Evolutionary conservation across 2,888 invertebrate species (phyloP).

Genomic region (Drepana falcataria): DNA sequence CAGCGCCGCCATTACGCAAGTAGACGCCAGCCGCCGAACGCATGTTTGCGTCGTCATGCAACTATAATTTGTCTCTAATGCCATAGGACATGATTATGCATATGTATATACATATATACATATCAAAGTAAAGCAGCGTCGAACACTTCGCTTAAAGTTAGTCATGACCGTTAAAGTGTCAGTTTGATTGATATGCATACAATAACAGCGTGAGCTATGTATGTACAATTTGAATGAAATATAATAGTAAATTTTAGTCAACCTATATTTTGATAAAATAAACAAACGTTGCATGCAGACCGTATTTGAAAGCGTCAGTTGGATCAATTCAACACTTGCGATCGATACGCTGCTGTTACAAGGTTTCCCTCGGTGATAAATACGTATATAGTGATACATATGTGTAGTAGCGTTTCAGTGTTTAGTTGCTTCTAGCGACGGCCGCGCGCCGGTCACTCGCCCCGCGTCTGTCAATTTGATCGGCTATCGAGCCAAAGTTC

Average conservation of each 20-base stretch:
- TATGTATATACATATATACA: slow-evolving; percentile 6
- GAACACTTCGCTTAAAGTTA: background rate
- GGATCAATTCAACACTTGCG: slow-evolving; percentile 15
- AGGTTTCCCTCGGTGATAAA: slow-evolving; percentile 34
- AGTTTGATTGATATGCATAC: too few relatives aligned
- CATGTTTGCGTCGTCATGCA: slow-evolving; percentile 38
- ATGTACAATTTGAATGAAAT: too few relatives aligned
- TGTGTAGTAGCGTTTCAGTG: background rate
- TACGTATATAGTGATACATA: too few relatives aligned
- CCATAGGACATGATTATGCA: slow-evolving; percentile 24
- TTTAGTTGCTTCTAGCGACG: background rate
- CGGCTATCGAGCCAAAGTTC: slow-evolving; percentile 16
- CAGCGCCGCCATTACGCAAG: slow-evolving; percentile 11
- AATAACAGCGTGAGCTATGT: background rate
- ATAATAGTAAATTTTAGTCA: too few relatives aligned
- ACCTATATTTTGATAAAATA: too few relatives aligned
- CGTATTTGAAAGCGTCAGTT: background rate
- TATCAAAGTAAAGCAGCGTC: background rate
- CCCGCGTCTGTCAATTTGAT: background rate
- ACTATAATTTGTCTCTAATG: slow-evolving; percentile 52
- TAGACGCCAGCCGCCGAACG: slow-evolving; percentile 10
- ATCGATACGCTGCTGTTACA: slow-evolving; percentile 56
- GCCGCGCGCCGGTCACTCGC: background rate
- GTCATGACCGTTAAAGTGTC: background rate
- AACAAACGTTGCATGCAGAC: too few relatives aligned